Conservation (phyloP, 1,140 invertebrate species). For the Globodera ellingtonae region DNA sequence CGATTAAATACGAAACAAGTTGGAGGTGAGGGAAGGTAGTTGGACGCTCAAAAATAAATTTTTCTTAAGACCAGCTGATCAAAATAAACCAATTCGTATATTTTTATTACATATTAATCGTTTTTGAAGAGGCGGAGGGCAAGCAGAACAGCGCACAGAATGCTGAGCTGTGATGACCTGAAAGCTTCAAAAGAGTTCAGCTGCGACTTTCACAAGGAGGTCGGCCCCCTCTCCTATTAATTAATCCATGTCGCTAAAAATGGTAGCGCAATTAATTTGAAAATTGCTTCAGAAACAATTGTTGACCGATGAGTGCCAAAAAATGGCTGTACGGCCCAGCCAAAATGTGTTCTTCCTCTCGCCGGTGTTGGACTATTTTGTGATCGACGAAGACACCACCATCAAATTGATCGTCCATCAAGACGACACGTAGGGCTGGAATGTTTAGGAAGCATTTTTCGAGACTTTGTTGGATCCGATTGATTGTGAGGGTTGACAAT, state of each 20-base stretch:
- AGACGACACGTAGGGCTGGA: slow-evolving; percentile 40
- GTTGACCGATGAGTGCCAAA: slow-evolving; percentile 20
- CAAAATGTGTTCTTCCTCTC: slow-evolving; percentile 48
- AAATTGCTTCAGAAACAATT: slow-evolving; percentile 35
- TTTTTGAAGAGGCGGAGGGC: slow-evolving; percentile 12
- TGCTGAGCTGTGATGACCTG: slow-evolving; percentile 37
- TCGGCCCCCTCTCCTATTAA: background rate
- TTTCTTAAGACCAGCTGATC: no score
- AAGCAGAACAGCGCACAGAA: slow-evolving; percentile 21
- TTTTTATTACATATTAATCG: background rate
- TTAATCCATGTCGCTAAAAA: no score
- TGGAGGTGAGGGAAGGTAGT: no score
- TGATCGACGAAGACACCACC: slow-evolving; percentile 40
- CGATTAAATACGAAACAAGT: no score
- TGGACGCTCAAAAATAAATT: no score
- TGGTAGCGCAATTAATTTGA: background rate
- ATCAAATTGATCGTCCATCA: slow-evolving; percentile 50
- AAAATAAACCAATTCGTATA: background rate
- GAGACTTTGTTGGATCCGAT: no score
- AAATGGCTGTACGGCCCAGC: background rate
- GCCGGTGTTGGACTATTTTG: slow-evolving; percentile 47
- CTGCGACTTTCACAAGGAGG: slow-evolving; percentile 42
- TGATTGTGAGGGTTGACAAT: no score
- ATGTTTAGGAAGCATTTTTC: no score
- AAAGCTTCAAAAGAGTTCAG: background rate